These are phyloP conservation scores for Hydriomena furcata DNA, from an alignment of 2,888 invertebrate species.

Conservation along the genomic window DNA sequence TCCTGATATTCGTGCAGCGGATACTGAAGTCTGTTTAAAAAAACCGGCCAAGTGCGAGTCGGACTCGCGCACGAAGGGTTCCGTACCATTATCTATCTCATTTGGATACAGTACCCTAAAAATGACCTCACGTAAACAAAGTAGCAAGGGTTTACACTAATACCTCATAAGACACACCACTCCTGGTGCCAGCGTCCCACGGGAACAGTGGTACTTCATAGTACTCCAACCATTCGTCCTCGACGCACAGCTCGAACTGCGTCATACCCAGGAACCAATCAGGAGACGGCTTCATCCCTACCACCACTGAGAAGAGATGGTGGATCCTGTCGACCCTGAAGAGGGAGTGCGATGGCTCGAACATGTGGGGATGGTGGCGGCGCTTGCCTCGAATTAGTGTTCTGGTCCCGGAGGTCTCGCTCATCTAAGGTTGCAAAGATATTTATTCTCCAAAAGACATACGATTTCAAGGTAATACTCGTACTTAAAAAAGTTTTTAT, in stretches of 20 bases:
- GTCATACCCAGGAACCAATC: constrained; percentile 75
- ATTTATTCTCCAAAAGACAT: neutral
- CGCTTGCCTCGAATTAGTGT: constrained; percentile 70
- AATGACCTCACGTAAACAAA: too few relatives aligned
- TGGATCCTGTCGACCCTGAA: constrained; percentile 70
- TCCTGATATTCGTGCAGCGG: too few relatives aligned
- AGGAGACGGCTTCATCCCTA: constrained; percentile 72
- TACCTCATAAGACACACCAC: constrained; percentile 74
- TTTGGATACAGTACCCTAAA: too few relatives aligned
- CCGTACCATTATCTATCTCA: too few relatives aligned
- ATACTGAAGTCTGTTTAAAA: too few relatives aligned
- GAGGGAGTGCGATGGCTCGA: constrained; percentile 64
- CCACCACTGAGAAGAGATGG: constrained; percentile 67
- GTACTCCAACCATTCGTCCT: constrained; percentile 57
- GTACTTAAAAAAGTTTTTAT: too few relatives aligned
- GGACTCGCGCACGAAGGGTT: too few relatives aligned
- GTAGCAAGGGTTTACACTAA: too few relatives aligned
- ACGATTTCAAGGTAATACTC: too few relatives aligned
- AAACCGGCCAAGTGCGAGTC: too few relatives aligned
- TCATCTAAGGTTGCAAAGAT: constrained; percentile 50
- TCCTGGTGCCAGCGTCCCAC: constrained; percentile 73
- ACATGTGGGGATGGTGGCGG: constrained; percentile 70
- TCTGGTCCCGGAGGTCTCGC: constrained; percentile 53
- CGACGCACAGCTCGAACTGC: constrained; percentile 66
- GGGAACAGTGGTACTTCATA: constrained; percentile 61